Conservation (phyloP, 2,888 invertebrate genomes). For the Xestia xanthographa region DNA sequence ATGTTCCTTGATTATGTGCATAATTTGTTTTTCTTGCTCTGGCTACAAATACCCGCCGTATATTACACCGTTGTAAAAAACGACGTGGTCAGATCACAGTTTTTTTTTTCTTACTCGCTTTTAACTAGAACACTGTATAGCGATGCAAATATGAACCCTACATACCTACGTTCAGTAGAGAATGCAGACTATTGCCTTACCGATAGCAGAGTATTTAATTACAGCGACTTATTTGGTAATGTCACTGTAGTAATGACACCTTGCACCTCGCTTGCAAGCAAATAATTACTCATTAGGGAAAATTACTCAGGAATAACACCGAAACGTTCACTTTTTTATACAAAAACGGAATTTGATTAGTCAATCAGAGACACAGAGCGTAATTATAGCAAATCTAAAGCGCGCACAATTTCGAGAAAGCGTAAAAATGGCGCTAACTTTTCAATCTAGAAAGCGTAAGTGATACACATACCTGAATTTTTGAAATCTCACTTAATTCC, state of each 20-base stretch:
- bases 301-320: slow-evolving; percentile 19
- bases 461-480: slow-evolving; percentile 51
- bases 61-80: background rate
- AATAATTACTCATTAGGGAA: slow-evolving; percentile 33
- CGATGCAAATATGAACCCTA: slow-evolving; percentile 13
- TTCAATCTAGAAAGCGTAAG: slow-evolving; percentile 61
- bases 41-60: background rate
- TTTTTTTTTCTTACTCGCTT: background rate
- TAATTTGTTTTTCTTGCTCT: slow-evolving; percentile 17
- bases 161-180: background rate
- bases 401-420: slow-evolving; percentile 48
- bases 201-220: slow-evolving; percentile 17
- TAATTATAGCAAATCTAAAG: slow-evolving; percentile 27
- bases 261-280: background rate
- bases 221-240: slow-evolving; percentile 26
- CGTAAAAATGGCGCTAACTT: slow-evolving; percentile 47
- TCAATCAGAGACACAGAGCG: slow-evolving; percentile 22
- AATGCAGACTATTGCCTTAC: slow-evolving; percentile 23
- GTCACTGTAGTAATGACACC: slow-evolving; percentile 19
- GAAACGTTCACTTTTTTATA: slow-evolving; percentile 1
- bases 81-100: background rate
- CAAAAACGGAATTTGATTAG: slow-evolving; percentile 21
- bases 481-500: slow-evolving; percentile 30
- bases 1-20: slow-evolving; percentile 16
- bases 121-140: slow-evolving; percentile 3